phyloP scores from a whole-genome alignment of 2,797 vertebrate genomes.

The Myioborus melanocephalus region DNA sequence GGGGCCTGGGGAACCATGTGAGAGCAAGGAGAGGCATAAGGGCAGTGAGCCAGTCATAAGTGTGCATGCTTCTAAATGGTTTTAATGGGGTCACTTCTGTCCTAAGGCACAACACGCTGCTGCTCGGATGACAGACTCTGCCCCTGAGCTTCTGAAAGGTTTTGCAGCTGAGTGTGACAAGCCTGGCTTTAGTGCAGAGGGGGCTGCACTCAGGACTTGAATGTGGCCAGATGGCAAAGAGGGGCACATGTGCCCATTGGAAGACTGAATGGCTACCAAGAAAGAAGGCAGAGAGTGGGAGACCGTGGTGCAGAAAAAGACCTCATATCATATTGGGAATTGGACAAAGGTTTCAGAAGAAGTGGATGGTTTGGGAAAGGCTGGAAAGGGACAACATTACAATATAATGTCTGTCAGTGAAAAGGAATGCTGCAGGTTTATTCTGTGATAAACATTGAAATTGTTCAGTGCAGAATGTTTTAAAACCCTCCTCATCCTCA shows the following conservation, averaged over 20 bases:
- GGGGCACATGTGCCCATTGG: neutral
- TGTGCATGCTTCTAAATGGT: neutral
- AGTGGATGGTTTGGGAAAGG: neutral
- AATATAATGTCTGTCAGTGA: neutral
- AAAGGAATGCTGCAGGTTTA: neutral
- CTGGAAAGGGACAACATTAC: neutral
- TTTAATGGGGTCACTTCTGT: slow-evolving; percentile 58
- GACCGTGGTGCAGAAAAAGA: neutral
- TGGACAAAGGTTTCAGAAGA: neutral
- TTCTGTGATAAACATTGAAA: neutral
- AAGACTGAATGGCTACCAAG: neutral
- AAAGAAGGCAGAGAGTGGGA: neutral
- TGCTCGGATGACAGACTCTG: neutral
- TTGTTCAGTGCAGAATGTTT: neutral
- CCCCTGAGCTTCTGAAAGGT: slow-evolving; percentile 8
- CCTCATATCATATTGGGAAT: neutral
- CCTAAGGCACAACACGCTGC: slow-evolving; percentile 2
- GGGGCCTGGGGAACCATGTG: neutral
- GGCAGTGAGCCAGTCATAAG: neutral
- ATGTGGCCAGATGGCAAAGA: neutral
- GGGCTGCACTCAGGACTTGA: neutral
- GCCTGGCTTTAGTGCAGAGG: neutral
- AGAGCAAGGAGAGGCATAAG: neutral
- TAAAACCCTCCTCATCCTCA: neutral
- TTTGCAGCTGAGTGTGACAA: slow-evolving; percentile 1